Percentiles rank a stretch among this genome's conserved stretches.
Evolutionary conservation across 2,113 vertebrate species (phyloP).

Genomic region (Stegastes partitus): DNA sequence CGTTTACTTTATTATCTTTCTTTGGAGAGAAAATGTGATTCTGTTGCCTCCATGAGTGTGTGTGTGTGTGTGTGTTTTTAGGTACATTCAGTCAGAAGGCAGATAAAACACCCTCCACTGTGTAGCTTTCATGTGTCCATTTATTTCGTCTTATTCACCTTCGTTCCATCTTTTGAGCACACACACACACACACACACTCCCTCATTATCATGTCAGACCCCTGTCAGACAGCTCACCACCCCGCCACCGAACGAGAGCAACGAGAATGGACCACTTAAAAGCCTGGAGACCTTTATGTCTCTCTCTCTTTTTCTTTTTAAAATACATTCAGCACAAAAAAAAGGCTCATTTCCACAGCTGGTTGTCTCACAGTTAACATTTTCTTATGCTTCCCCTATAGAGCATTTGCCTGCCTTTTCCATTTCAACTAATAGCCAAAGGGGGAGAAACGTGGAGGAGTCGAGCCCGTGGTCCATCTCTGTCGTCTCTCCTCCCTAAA

Average conservation of each 20-base stretch:
- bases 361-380: constrained; percentile 31
- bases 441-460: not conserved
- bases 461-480: constrained; percentile 32
- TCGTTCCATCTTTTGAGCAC: constrained; percentile 57
- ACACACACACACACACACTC: constrained; percentile 30
- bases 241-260: constrained; percentile 49
- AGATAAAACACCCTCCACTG: constrained; percentile 46
- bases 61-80: not conserved
- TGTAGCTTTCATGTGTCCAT: constrained; percentile 63
- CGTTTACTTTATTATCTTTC: constrained; percentile 31
- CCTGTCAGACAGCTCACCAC: constrained; percentile 59
- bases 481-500: constrained; percentile 52
- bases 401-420: constrained; percentile 24
- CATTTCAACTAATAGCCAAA: constrained; percentile 24
- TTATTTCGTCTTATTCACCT: constrained; percentile 60
- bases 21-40: constrained; percentile 25
- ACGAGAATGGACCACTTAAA: constrained; percentile 56
- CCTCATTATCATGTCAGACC: constrained; percentile 70
- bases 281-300: constrained; percentile 50
- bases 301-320: not conserved
- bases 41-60: not conserved
- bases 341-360: constrained; percentile 58
- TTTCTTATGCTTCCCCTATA: not conserved
- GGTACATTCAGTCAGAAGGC: constrained; percentile 37
- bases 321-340: constrained; percentile 31